Evolutionary conservation across 2,113 vertebrate genomes (phyloP).

Genomic region (Grantiella picta): DNA sequence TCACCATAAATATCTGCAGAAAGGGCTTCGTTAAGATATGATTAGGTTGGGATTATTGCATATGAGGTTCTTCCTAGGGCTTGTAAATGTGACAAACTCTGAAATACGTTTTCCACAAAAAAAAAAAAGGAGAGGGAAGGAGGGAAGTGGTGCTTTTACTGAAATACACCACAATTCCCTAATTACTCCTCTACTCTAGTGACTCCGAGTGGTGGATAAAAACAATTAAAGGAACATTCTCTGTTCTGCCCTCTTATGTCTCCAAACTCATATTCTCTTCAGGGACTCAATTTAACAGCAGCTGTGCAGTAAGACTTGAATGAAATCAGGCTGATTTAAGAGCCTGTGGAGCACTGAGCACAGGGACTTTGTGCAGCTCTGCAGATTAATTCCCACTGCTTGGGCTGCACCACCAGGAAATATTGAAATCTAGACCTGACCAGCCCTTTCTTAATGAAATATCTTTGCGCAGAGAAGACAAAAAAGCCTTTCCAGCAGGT

Average conservation of each 20-base stretch:
- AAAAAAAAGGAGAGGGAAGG: neutral
- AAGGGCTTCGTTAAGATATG: conserved; percentile 27
- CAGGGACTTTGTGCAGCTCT: neutral
- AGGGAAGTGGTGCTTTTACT: neutral
- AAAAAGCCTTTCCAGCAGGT: neutral
- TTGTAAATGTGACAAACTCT: conserved; percentile 29
- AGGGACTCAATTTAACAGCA: conserved; percentile 35
- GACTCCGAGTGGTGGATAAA: conserved; percentile 6
- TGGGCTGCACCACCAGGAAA: neutral
- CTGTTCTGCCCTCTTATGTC: conserved; percentile 23
- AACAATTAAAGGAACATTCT: conserved; percentile 49
- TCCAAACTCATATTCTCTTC: conserved; percentile 28
- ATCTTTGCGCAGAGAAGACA: neutral
- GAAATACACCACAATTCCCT: conserved; percentile 13
- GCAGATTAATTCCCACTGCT: neutral
- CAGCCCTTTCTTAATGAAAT: neutral
- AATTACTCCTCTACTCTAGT: conserved; percentile 39
- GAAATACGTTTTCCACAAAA: neutral
- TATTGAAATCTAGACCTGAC: neutral
- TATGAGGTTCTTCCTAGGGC: neutral
- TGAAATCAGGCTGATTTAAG: conserved; percentile 36
- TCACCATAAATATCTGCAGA: conserved; percentile 7
- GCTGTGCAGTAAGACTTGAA: conserved; percentile 20
- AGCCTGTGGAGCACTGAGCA: neutral
- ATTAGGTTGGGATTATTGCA: conserved; percentile 36